Percentiles rank a stretch among this genome's conserved stretches.
phyloP scores from a whole-genome alignment of 2,113 vertebrate species.

The Syngnathus typhle region DNA sequence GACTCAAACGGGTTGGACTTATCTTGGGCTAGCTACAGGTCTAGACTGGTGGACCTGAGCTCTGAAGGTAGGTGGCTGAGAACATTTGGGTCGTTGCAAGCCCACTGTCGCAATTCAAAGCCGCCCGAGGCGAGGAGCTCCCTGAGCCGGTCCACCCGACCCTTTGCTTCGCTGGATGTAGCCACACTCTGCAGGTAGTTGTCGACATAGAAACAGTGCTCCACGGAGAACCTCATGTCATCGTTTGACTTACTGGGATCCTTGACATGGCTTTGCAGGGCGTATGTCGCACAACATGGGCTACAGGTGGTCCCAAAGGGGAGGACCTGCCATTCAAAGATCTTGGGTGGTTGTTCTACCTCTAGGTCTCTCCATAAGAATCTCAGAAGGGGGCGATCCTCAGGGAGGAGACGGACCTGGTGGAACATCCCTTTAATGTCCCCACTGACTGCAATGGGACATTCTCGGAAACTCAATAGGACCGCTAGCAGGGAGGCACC shows the following conservation, averaged over 20 bases:
- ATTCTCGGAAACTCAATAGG: too few species aligned
- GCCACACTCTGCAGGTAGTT: slow-evolving; percentile 12
- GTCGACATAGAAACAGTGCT: slow-evolving; percentile 16
- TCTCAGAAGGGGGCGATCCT: too few species aligned
- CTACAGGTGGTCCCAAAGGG: background rate
- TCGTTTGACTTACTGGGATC: background rate
- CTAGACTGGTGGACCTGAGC: background rate
- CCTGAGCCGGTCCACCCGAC: background rate
- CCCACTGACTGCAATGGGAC: too few species aligned
- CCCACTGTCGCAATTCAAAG: slow-evolving; percentile 15
- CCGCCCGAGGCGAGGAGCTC: background rate
- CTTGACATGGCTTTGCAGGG: slow-evolving; percentile 1
- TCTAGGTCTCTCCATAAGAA: background rate
- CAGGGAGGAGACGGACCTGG: too few species aligned
- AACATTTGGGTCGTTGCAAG: background rate
- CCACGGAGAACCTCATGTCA: slow-evolving; percentile 5
- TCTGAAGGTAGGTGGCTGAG: background rate
- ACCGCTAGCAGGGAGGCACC: too few species aligned
- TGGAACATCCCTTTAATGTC: too few species aligned
- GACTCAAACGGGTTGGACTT: too few species aligned
- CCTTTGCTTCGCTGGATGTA: slow-evolving; percentile 1
- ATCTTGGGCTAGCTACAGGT: background rate
- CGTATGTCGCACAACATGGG: background rate
- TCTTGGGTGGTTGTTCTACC: background rate
- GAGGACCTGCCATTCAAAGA: slow-evolving; percentile 20